Base-by-base conservation (phyloP, 2,797 vertebrate species). In the Poeciliopsis turneri region DNA sequence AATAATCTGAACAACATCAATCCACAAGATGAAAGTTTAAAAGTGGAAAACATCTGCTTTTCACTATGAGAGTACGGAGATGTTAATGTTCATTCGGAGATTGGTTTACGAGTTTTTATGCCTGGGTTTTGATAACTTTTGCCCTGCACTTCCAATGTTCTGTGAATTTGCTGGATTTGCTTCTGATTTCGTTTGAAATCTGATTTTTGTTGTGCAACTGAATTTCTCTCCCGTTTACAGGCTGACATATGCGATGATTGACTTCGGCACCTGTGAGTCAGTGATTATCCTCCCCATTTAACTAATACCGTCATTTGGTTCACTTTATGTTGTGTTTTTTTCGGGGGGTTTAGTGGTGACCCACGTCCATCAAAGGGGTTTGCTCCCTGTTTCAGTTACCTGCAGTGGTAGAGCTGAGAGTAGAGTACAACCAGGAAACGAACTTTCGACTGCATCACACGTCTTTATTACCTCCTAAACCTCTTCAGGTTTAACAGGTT, bases 1-100 rank as follows among this genome's bases (percentile, higher is more conserved):
- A 66, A 66, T 36, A 11, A 66, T 66, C 36, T 66, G 16, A 36
- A 23, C 39, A 36, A 9, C 33, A 39, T 39, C 11, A 57, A n/a
- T 57, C 53, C 53, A 39, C 33, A 20, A 20, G 15, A 20, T 1
- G 9, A 20, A 66, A 66, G 61, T 66, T 66, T 28, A 39, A 12
- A 36, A 66, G 33, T 66, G 61, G 61, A 20, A 66, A 66, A 66
- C 30, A 64, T 64, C 59, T 64, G 30, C 59, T 36, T 64, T 64
- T 64, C n/a, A 59, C 55, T 30, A 5, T 57, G 12, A 59, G 55
- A 28, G n/a, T 30, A 1, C 30, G 55, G 12, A n/a, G n/a, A n/a
- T n/a, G 36, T 64, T 30, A 28, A 64, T 64, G 16, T 36, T 64
- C 30, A 33, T 9, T 36, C 16, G 36, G 59, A 66, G 7, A 23